Evolutionary conservation across 2,888 invertebrate species (phyloP).

Genomic region (Heteromyza rotundicornis): DNA sequence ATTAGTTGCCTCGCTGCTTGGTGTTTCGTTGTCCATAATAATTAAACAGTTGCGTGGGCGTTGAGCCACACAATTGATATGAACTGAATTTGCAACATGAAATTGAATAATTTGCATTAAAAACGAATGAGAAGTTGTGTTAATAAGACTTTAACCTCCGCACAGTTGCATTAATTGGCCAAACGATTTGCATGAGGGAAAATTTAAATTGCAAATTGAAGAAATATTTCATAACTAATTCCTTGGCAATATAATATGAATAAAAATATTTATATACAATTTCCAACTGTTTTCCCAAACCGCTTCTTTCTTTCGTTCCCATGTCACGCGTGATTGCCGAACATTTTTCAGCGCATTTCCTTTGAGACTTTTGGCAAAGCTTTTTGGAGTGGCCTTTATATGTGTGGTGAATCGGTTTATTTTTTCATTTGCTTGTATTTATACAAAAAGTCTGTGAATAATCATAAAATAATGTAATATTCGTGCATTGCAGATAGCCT

Average conservation of each 20-base stretch:
- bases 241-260: not conserved
- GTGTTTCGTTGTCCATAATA: too few species aligned
- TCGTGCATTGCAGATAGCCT: constrained; percentile 13
- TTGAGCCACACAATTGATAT: too few species aligned
- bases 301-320: too few species aligned
- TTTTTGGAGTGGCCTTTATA: not conserved
- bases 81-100: too few species aligned
- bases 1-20: too few species aligned
- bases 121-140: too few species aligned
- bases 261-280: not conserved
- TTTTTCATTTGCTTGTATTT: not conserved
- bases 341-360: not conserved
- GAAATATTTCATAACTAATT: not conserved
- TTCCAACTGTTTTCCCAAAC: not conserved
- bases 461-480: constrained; percentile 16
- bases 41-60: too few species aligned
- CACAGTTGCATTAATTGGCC: not conserved
- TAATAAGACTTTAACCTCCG: not conserved
- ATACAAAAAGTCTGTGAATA: constrained; percentile 12
- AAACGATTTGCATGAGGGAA: not conserved
- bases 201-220: not conserved
- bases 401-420: not conserved
- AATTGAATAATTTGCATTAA: too few species aligned
- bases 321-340: constrained; percentile 14
- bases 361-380: too few species aligned